Conservation (phyloP, 2,113 vertebrate species). For the Leptodactylus fuscus region DNA sequence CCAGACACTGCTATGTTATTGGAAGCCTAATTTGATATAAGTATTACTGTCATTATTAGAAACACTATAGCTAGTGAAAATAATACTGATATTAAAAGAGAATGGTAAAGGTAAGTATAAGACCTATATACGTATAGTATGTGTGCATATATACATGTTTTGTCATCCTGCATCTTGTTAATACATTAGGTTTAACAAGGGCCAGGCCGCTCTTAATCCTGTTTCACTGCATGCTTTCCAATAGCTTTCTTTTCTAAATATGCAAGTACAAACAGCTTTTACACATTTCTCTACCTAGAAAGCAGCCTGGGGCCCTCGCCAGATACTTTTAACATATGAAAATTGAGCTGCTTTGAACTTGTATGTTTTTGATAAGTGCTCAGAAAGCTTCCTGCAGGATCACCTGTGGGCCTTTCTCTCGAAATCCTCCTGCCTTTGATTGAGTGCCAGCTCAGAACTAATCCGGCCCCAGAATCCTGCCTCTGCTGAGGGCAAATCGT, state of each 20-base stretch:
- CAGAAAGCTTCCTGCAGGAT: constrained; percentile 98
- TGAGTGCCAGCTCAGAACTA: constrained; percentile 96
- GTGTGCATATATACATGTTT: background rate
- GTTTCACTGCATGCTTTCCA: constrained; percentile 70
- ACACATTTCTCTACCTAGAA: constrained; percentile 87
- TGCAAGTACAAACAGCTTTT: constrained; percentile 90
- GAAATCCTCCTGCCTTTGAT: constrained; percentile 98
- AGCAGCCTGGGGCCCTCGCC: constrained; percentile 87
- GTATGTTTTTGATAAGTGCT: constrained; percentile 98
- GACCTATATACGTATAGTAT: background rate
- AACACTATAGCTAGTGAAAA: background rate
- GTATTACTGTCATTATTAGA: background rate
- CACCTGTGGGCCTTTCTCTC: constrained; percentile 97
- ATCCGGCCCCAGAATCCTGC: constrained; percentile 83
- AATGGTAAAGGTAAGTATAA: too few relatives aligned
- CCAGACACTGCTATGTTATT: background rate
- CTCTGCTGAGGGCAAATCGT: constrained; percentile 83
- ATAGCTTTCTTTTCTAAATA: constrained; percentile 76
- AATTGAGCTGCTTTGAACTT: constrained; percentile 99
- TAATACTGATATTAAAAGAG: too few relatives aligned
- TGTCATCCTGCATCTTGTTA: constrained; percentile 42
- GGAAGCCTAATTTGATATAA: background rate
- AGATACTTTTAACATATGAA: constrained; percentile 95
- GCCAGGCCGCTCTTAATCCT: constrained; percentile 62
- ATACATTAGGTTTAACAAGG: constrained; percentile 47